phyloP scores from a whole-genome alignment of 2,888 invertebrate genomes.

The Ligdia adustata region DNA sequence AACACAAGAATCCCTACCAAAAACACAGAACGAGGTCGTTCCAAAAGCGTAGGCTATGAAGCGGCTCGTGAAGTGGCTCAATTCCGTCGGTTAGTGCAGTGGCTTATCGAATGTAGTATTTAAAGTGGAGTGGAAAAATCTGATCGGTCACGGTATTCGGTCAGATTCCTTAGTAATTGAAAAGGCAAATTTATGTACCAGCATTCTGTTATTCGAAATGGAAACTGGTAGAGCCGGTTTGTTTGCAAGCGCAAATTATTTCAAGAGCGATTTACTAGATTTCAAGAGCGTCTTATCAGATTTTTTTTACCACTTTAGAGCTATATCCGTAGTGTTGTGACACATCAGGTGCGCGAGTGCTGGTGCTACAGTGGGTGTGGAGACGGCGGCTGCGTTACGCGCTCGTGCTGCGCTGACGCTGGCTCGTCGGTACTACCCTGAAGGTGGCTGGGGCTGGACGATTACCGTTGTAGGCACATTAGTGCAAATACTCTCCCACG shows the following conservation, averaged over 20 bases:
- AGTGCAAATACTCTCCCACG: constrained; percentile 89
- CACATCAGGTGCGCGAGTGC: constrained; percentile 80
- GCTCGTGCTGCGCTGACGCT: constrained; percentile 86
- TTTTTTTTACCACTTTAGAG: constrained; percentile 16
- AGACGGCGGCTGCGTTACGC: constrained; percentile 77
- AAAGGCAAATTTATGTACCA: constrained; percentile 19
- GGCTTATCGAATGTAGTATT: constrained; percentile 39
- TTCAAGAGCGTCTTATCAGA: not conserved
- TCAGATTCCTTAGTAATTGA: constrained; percentile 25
- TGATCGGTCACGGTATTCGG: constrained; percentile 19
- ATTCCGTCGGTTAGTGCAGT: constrained; percentile 77
- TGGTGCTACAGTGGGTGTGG: constrained; percentile 73
- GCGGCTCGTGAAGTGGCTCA: constrained; percentile 76
- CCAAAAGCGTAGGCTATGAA: constrained; percentile 81
- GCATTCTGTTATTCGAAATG: constrained; percentile 13
- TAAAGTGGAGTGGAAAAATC: constrained; percentile 38
- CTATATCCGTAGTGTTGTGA: constrained; percentile 44
- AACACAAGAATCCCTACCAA: constrained; percentile 56
- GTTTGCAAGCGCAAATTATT: not conserved
- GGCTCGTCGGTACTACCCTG: constrained; percentile 92
- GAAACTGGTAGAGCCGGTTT: constrained; percentile 31
- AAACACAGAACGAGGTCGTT: constrained; percentile 72
- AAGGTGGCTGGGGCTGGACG: constrained; percentile 95
- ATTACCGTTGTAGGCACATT: constrained; percentile 89
- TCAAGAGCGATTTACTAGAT: not conserved